These are phyloP conservation scores for Ophioninae sp. DNA, from an alignment of 2,888 invertebrate genomes.

Conservation along the genomic window DNA sequence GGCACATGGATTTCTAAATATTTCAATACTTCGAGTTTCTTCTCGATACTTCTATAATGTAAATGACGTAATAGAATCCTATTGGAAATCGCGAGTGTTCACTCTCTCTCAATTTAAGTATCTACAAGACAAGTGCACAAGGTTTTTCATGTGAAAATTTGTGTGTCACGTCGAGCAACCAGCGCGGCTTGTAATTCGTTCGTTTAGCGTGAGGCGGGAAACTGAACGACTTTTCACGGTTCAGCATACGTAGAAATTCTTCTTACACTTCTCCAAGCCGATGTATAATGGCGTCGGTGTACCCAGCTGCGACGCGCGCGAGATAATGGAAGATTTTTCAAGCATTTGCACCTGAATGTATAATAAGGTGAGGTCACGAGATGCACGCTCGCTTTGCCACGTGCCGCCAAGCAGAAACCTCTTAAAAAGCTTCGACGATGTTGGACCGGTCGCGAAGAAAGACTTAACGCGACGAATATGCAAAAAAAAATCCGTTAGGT, in stretches of 20 bases:
- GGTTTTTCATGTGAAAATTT: too few relatives aligned
- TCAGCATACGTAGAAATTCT: slow-evolving; percentile 19
- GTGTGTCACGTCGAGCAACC: too few relatives aligned
- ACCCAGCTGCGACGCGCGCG: neutral
- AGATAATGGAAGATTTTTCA: slow-evolving; percentile 1
- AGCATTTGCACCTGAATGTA: slow-evolving; percentile 31
- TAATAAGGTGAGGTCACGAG: slow-evolving; percentile 36
- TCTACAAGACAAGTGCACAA: too few relatives aligned
- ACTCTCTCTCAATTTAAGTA: too few relatives aligned
- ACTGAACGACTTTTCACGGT: neutral
- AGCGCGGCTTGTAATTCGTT: too few relatives aligned
- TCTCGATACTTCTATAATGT: too few relatives aligned
- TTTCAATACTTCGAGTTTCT: too few relatives aligned
- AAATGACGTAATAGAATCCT: too few relatives aligned
- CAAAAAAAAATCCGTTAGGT: too few relatives aligned
- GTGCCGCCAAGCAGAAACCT: slow-evolving; percentile 37
- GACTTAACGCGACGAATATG: too few relatives aligned
- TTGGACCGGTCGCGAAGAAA: neutral
- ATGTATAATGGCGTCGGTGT: neutral
- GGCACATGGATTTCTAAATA: too few relatives aligned
- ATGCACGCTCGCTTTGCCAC: slow-evolving; percentile 28
- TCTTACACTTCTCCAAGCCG: neutral
- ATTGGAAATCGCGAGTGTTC: too few relatives aligned
- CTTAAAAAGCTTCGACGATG: slow-evolving; percentile 28
- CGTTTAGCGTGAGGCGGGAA: neutral